Evolutionary conservation across 2,888 invertebrate species (phyloP).

Genomic region (Melanotus villosus): DNA sequence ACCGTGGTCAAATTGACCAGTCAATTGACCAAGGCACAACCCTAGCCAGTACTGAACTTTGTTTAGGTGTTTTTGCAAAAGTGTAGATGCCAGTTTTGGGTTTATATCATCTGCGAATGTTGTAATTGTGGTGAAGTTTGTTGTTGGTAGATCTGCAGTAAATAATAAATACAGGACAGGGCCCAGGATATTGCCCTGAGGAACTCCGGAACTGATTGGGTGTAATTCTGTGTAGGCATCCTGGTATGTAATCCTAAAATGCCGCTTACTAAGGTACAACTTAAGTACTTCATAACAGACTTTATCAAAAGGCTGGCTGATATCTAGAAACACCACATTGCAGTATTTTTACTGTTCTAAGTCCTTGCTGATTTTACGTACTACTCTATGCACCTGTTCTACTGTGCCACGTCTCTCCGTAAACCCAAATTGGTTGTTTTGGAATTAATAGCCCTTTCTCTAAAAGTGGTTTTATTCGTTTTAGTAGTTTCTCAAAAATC

Average conservation of each 20-base stretch:
- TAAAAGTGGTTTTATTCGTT: no score
- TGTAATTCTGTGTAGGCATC: conserved; percentile 10
- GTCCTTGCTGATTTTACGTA: conserved; percentile 6
- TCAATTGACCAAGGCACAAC: no score
- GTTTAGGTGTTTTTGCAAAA: conserved; percentile 25
- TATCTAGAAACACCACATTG: not conserved
- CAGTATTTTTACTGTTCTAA: not conserved
- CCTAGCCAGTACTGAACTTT: no score
- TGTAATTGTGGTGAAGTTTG: conserved; percentile 35
- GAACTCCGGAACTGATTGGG: not conserved
- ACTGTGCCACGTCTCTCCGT: not conserved
- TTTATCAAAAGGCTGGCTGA: not conserved
- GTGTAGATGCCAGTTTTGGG: conserved; percentile 41
- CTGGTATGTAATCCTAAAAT: conserved; percentile 14
- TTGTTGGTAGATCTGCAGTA: conserved; percentile 28
- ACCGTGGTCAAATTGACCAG: no score
- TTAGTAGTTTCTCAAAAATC: no score
- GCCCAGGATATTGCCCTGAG: conserved; percentile 8
- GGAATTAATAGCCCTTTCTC: no score
- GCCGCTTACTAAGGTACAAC: not conserved
- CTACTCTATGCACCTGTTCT: conserved; percentile 12
- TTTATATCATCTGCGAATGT: conserved; percentile 33
- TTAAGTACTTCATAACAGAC: not conserved
- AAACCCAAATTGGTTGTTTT: no score
- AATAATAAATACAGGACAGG: conserved; percentile 6